These are phyloP conservation scores for Actinia equina DNA, from an alignment of 64 coral and sea anemone genomes.

Conservation along the genomic window DNA sequence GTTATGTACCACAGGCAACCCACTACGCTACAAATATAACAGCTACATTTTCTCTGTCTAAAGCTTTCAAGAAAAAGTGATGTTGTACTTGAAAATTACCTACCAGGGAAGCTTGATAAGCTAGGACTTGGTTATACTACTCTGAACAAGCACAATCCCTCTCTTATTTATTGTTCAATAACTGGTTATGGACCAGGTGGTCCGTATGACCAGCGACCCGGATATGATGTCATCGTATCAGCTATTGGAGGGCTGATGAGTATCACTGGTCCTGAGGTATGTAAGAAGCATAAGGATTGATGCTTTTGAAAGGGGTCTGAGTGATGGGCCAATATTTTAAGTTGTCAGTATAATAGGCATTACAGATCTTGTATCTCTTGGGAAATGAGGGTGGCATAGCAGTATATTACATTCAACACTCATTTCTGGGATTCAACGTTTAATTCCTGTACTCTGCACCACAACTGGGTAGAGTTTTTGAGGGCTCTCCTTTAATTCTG, in stretches of 20 bases:
- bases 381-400: no score
- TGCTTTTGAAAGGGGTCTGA: neutral
- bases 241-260: constrained; percentile 85
- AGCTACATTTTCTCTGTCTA: neutral
- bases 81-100: constrained; percentile 85
- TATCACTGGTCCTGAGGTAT: constrained; percentile 93
- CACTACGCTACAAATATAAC: neutral
- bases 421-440: no score
- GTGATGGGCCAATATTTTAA: neutral
- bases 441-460: no score
- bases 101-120: constrained; percentile 85
- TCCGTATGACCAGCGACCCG: constrained; percentile 70
- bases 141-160: constrained; percentile 44
- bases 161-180: constrained; percentile 82
- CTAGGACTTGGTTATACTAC: constrained; percentile 77
- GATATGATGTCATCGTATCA: constrained; percentile 85
- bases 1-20: neutral
- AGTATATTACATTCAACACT: no score
- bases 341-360: no score
- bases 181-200: constrained; percentile 90
- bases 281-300: neutral
- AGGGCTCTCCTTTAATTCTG: no score
- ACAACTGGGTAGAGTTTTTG: no score
- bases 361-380: no score
- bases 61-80: constrained; percentile 77